Percentiles rank a stretch among this genome's conserved stretches.
Conservation (phyloP, 2,113 vertebrate genomes). For the human (Homo sapiens) region GRCh38 chr3:2203501-2204000, state of each 20-base stretch:
- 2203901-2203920: not conserved
- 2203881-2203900: not conserved
- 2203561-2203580: not conserved
- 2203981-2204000: not conserved
- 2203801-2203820: not conserved
- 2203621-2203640: not conserved
- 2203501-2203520: not conserved
- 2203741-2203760: not conserved
- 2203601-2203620: too few species aligned
- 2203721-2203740: not conserved
- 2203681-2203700: not conserved
- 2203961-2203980: not conserved
- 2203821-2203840: not conserved
- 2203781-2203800: too few species aligned
- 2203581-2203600: not conserved
- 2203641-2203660: rapidly evolving
- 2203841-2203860: not conserved
- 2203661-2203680: not conserved
- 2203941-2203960: not conserved
- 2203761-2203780: not conserved
- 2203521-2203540: not conserved
- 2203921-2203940: not conserved
- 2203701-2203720: not conserved
- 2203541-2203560: not conserved
- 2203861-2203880: not conserved